A percentile compares a stretch with the other conserved stretches of the same genome.
These are phyloP conservation scores for Leptura quadrifasciata DNA, from an alignment of 2,888 invertebrate species.

Conservation along the genomic window DNA sequence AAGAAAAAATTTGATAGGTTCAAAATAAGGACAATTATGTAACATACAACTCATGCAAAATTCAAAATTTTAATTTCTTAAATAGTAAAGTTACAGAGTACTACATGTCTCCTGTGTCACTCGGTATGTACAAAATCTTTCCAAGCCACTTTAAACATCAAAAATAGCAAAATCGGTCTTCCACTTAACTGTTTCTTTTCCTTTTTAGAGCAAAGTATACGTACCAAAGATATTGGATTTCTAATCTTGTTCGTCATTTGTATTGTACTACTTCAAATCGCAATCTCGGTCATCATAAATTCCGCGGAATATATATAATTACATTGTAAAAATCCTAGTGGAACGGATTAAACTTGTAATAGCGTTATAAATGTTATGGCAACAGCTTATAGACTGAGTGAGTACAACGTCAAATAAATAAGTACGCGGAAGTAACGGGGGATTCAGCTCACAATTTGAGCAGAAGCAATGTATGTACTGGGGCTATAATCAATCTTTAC, in stretches of 20 bases:
- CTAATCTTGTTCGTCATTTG: background rate
- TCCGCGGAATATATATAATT: background rate
- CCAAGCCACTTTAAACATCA: too few species aligned
- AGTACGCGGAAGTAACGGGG: constrained; percentile 30
- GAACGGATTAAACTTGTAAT: background rate
- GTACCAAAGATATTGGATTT: background rate
- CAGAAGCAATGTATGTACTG: constrained; percentile 11
- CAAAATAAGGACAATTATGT: too few species aligned
- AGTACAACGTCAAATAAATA: constrained; percentile 26
- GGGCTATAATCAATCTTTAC: constrained; percentile 12
- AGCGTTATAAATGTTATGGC: background rate
- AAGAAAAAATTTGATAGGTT: too few species aligned
- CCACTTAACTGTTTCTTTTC: too few species aligned
- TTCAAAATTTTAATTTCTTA: too few species aligned
- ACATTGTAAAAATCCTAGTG: background rate
- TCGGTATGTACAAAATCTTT: too few species aligned
- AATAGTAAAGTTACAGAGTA: too few species aligned
- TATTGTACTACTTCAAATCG: background rate
- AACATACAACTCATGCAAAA: too few species aligned
- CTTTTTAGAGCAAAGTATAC: too few species aligned
- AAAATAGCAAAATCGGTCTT: too few species aligned
- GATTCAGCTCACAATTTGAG: background rate
- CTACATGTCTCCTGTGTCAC: too few species aligned
- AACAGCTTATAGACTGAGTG: background rate
- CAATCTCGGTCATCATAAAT: background rate